phyloP scores from a whole-genome alignment of 2,888 invertebrate species.

The Heteromurus nitidus region DNA sequence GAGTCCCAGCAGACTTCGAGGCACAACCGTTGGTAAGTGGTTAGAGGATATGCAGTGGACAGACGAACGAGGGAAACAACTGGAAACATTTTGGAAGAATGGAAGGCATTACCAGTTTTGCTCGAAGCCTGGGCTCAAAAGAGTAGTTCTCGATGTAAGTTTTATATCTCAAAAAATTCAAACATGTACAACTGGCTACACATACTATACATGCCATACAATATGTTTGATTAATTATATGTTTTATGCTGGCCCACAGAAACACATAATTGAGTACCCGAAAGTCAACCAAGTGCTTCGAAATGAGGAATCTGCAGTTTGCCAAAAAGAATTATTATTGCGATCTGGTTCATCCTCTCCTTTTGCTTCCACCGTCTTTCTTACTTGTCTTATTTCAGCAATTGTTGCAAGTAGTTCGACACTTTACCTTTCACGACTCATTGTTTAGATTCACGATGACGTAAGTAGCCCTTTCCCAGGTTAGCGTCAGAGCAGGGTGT shows the following conservation, averaged over 20 bases:
- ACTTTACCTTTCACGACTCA: too few relatives aligned
- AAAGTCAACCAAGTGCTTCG: not conserved
- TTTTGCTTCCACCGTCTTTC: not conserved
- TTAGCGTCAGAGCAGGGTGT: not conserved
- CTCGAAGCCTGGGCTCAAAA: constrained; percentile 24
- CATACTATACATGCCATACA: not conserved
- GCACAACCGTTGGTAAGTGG: constrained; percentile 51
- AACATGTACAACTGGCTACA: not conserved
- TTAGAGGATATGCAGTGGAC: constrained; percentile 27
- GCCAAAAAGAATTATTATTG: not conserved
- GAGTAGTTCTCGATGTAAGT: constrained; percentile 16
- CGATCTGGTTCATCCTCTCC: not conserved
- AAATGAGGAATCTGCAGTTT: not conserved
- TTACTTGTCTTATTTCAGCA: not conserved
- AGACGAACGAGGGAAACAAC: constrained; percentile 24
- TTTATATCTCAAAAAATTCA: not conserved
- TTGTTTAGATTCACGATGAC: not conserved
- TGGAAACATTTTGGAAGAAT: constrained; percentile 52
- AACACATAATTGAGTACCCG: constrained; percentile 27
- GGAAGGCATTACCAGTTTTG: constrained; percentile 67
- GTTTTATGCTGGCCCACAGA: constrained; percentile 19
- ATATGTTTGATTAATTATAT: not conserved
- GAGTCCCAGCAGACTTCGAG: constrained; percentile 4
- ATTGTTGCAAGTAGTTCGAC: not conserved
- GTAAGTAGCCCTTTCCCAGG: not conserved